These are phyloP conservation scores for Anarhynchus alexandrinus DNA, from an alignment of 2,113 vertebrate species.

Conservation along the genomic window DNA sequence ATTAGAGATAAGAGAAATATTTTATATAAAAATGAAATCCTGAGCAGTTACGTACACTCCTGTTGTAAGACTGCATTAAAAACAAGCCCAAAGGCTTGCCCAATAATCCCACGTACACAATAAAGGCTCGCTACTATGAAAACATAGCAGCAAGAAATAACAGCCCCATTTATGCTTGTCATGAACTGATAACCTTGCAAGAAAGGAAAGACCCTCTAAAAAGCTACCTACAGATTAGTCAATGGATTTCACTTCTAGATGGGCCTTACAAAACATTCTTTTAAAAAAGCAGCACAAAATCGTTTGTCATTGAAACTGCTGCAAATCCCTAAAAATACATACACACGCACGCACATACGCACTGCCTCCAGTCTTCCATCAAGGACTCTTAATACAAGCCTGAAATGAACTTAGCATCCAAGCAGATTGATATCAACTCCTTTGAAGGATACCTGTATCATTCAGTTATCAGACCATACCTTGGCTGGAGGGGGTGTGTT, in stretches of 20 bases:
- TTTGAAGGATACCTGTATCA: not conserved
- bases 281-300: not conserved
- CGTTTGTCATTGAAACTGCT: not conserved
- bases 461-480: not conserved
- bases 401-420: not conserved
- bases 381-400: not conserved
- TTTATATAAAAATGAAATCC: not conserved
- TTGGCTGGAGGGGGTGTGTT: not conserved
- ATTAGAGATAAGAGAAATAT: not conserved
- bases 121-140: not conserved
- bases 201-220: not conserved
- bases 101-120: accelerated
- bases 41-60: not conserved
- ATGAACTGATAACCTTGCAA: not conserved
- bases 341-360: accelerated
- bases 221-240: not conserved
- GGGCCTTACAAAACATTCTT: not conserved
- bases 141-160: not conserved
- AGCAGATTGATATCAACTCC: not conserved
- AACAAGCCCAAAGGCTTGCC: not conserved
- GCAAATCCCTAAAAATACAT: not conserved
- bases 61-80: not conserved
- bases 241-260: not conserved
- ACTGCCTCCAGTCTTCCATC: not conserved
- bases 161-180: not conserved